These are phyloP conservation scores for Holacanthus passer DNA, from an alignment of 2,113 vertebrate species.

Conservation along the genomic window DNA sequence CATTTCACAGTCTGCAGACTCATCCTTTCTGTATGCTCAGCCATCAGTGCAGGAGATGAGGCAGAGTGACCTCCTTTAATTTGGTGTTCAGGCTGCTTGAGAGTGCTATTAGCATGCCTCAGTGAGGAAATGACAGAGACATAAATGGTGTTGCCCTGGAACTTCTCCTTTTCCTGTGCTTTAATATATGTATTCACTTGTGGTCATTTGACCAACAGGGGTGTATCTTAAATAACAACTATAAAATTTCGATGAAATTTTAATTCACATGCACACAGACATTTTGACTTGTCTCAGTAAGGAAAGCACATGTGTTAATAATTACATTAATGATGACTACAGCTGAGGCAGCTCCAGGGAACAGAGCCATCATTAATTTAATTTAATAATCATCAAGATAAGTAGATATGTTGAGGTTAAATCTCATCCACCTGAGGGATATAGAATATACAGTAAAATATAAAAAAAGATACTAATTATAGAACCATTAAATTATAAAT, in stretches of 20 bases:
- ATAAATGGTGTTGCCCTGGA: conserved; percentile 1
- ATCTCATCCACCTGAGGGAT: background rate
- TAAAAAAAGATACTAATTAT: background rate
- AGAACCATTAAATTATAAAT: background rate
- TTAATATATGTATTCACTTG: background rate
- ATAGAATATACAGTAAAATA: background rate
- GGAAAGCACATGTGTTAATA: background rate
- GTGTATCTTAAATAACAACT: background rate
- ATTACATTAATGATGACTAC: background rate
- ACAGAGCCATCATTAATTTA: background rate
- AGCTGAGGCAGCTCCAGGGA: background rate
- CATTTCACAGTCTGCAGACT: conserved; percentile 38
- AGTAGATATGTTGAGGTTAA: background rate
- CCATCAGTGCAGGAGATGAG: conserved; percentile 45
- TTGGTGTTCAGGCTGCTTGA: conserved; percentile 20
- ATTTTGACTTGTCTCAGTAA: background rate
- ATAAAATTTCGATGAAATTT: background rate
- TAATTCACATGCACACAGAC: background rate
- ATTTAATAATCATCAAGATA: background rate
- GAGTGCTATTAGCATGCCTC: conserved; percentile 39
- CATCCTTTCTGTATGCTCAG: conserved; percentile 35
- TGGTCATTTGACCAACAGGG: background rate
- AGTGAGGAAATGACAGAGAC: conserved; percentile 18
- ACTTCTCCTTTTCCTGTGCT: background rate
- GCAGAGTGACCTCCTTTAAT: conserved; percentile 46